A percentile compares a stretch with the other conserved stretches of the same genome.
phyloP scores from a whole-genome alignment of 2,888 invertebrate species.

The Pyralis farinalis region DNA sequence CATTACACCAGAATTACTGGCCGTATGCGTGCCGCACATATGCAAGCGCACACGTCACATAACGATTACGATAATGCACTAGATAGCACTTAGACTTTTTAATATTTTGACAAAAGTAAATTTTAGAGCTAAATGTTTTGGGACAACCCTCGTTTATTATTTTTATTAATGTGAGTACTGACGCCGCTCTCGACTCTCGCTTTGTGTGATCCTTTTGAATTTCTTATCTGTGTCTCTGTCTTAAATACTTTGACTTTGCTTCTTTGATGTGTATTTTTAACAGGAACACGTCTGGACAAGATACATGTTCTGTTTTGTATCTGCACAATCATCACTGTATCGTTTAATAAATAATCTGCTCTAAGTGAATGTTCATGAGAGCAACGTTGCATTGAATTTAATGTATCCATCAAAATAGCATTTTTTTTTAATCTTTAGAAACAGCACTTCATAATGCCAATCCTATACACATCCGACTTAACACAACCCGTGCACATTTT shows the following conservation, averaged over 20 bases:
- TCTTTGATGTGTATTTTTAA: slow-evolving; percentile 26
- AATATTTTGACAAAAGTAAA: slow-evolving; percentile 63
- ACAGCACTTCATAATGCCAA: not conserved
- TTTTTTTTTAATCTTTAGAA: not conserved
- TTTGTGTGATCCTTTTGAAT: slow-evolving; percentile 49
- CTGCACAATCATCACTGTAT: slow-evolving; percentile 5
- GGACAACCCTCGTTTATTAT: slow-evolving; percentile 79
- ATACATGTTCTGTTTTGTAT: slow-evolving; percentile 6
- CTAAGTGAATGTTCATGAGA: no score
- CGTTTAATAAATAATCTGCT: no score
- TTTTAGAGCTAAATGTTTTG: slow-evolving; percentile 76
- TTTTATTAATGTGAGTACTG: slow-evolving; percentile 59
- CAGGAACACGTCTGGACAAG: slow-evolving; percentile 33
- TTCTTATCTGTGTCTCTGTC: slow-evolving; percentile 34
- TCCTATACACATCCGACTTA: not conserved
- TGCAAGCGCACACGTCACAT: slow-evolving; percentile 81
- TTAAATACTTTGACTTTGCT: slow-evolving; percentile 31
- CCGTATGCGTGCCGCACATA: slow-evolving; percentile 81
- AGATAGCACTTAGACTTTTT: slow-evolving; percentile 78
- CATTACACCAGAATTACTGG: slow-evolving; percentile 81
- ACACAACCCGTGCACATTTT: slow-evolving; percentile 13
- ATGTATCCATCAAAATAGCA: not conserved
- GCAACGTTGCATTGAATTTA: not conserved
- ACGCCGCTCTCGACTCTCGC: slow-evolving; percentile 72
- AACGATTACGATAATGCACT: slow-evolving; percentile 75